Evolutionary conservation across 2,888 invertebrate species (phyloP).

Genomic region (Ormyrus nitidulus): DNA sequence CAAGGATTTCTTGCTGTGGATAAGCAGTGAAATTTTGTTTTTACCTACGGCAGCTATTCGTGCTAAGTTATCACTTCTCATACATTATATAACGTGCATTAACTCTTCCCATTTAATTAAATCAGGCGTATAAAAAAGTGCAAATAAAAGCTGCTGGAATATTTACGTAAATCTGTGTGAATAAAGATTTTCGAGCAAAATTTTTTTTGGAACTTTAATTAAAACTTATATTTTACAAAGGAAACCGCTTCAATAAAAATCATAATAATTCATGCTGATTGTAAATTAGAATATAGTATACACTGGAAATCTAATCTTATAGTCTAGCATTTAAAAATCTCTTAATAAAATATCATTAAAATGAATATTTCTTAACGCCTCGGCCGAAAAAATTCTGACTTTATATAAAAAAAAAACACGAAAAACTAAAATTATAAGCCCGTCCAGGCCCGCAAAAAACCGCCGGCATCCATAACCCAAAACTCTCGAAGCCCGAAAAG

Average conservation of each 20-base stretch:
- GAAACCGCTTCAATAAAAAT: too few relatives aligned
- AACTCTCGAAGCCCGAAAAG: neutral
- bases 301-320: too few relatives aligned
- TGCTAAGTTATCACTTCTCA: constrained; percentile 12
- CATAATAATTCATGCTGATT: too few relatives aligned
- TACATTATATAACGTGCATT: constrained; percentile 23
- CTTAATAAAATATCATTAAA: too few relatives aligned
- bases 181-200: too few relatives aligned
- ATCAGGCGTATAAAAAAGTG: neutral
- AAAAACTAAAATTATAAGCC: neutral
- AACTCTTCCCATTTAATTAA: constrained; percentile 13
- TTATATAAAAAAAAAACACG: too few relatives aligned
- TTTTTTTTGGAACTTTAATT: too few relatives aligned
- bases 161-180: neutral
- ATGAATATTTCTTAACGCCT: too few relatives aligned
- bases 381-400: neutral
- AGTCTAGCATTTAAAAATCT: too few relatives aligned
- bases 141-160: neutral
- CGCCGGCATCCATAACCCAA: constrained; percentile 18
- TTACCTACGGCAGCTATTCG: constrained; percentile 8
- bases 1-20: neutral
- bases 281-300: too few relatives aligned
- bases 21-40: neutral
- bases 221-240: too few relatives aligned
- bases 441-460: neutral